phyloP scores from a whole-genome alignment of 37 sponge, comb jelly and placozoan genomes.

The Halisarca cf. caerulea region DNA sequence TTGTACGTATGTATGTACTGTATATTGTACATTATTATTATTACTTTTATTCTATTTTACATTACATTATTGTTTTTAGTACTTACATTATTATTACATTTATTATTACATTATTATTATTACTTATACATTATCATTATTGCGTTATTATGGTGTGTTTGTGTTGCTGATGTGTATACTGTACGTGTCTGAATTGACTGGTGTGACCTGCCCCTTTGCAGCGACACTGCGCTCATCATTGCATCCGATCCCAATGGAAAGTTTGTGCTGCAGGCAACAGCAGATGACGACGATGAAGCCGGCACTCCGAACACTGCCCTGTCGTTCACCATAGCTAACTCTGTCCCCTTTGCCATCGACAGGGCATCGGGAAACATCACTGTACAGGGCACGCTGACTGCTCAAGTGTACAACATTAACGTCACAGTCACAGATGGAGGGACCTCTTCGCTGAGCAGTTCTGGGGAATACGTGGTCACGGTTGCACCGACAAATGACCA shows the following conservation, averaged over 20 bases:
- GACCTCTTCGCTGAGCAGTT: not conserved
- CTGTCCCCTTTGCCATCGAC: slow-evolving; percentile 42
- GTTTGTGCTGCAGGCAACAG: slow-evolving; percentile 7
- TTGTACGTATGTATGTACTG: no score
- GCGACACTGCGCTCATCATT: slow-evolving; percentile 1
- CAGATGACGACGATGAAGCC: slow-evolving; percentile 37
- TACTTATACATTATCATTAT: no score
- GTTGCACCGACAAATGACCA: slow-evolving; percentile 24
- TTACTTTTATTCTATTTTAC: no score
- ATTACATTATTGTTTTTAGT: no score
- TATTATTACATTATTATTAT: no score
- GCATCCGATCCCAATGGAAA: not conserved
- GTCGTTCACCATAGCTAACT: slow-evolving; percentile 19
- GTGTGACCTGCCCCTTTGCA: not conserved
- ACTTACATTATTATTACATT: no score
- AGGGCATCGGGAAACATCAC: slow-evolving; percentile 40
- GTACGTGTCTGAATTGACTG: no score
- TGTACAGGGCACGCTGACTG: slow-evolving; percentile 41
- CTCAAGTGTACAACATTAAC: not conserved
- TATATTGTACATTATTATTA: no score
- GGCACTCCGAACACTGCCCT: slow-evolving; percentile 40
- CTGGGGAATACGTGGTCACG: not conserved
- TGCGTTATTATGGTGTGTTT: no score
- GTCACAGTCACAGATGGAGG: not conserved
- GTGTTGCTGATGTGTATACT: no score